Evolutionary conservation across 2,113 vertebrate species (phyloP).

Genomic region (Glaucidium brasilianum): DNA sequence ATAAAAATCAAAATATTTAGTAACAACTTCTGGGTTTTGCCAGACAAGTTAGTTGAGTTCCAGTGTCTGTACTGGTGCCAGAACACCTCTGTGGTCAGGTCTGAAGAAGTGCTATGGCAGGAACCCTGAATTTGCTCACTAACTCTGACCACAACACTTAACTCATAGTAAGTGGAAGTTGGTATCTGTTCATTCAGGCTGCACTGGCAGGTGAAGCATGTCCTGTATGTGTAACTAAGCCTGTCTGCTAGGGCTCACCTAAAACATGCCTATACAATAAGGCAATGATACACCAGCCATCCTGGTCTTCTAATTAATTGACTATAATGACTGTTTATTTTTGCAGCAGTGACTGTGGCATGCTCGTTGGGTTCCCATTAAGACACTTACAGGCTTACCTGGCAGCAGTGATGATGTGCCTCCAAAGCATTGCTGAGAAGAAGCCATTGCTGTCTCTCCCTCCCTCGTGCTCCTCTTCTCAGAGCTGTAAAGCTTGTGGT

Average conservation of each 20-base stretch:
- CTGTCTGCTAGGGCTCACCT: not conserved
- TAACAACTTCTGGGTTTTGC: not conserved
- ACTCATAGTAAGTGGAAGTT: not conserved
- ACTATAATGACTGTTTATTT: not conserved
- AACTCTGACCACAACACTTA: not conserved
- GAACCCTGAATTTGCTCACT: not conserved
- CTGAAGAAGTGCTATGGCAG: not conserved
- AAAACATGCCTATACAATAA: not conserved
- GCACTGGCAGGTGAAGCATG: not conserved
- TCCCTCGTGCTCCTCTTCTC: not conserved
- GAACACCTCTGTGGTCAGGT: not conserved
- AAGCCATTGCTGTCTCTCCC: not conserved
- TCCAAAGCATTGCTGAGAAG: not conserved
- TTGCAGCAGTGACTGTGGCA: not conserved
- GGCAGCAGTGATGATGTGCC: not conserved
- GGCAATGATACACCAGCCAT: not conserved
- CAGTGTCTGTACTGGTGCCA: not conserved
- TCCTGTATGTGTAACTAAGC: not conserved
- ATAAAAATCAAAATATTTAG: conserved; percentile 3
- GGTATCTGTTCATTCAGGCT: rapidly evolving
- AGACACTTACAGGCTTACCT: not conserved
- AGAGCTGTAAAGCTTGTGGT: rapidly evolving
- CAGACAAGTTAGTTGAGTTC: not conserved
- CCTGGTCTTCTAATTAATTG: not conserved
- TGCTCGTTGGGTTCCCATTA: not conserved